These are phyloP conservation scores for Scomber colias DNA, from an alignment of 2,113 vertebrate species.

Conservation along the genomic window DNA sequence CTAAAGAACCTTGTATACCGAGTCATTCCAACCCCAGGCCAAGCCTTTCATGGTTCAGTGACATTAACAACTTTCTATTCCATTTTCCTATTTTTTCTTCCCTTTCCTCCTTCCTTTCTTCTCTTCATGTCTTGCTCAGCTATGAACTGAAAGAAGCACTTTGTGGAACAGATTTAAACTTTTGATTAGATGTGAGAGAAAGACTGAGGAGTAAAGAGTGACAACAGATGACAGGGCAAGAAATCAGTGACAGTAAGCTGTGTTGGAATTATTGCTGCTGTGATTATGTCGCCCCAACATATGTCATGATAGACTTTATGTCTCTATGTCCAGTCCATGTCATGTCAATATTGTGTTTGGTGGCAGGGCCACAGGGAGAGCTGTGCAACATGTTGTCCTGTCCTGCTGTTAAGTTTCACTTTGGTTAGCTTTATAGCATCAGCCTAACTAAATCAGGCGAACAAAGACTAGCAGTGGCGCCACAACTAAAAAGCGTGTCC, in stretches of 20 bases:
- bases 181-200: constrained; percentile 58
- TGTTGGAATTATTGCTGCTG: constrained; percentile 27
- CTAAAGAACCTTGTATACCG: constrained; percentile 86
- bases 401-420: constrained; percentile 40
- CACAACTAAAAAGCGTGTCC: constrained; percentile 38
- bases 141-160: constrained; percentile 60
- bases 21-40: constrained; percentile 87
- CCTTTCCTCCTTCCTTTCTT: constrained; percentile 36
- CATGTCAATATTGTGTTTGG: constrained; percentile 18
- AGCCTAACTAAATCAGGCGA: constrained; percentile 47
- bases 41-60: constrained; percentile 87
- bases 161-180: constrained; percentile 61
- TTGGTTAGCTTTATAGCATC: constrained; percentile 40
- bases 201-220: constrained; percentile 28
- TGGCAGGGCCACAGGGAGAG: constrained; percentile 40
- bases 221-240: constrained; percentile 42
- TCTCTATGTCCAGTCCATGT: constrained; percentile 44
- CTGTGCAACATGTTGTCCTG: constrained; percentile 22
- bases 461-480: constrained; percentile 40
- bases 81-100: constrained; percentile 56
- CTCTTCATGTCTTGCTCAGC: constrained; percentile 52
- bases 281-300: constrained; percentile 36
- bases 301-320: constrained; percentile 32
- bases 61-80: constrained; percentile 83
- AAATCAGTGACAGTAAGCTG: constrained; percentile 14